Evolutionary conservation across 2,797 vertebrate genomes (phyloP).

Genomic region (Lindbergichthys nudifrons): DNA sequence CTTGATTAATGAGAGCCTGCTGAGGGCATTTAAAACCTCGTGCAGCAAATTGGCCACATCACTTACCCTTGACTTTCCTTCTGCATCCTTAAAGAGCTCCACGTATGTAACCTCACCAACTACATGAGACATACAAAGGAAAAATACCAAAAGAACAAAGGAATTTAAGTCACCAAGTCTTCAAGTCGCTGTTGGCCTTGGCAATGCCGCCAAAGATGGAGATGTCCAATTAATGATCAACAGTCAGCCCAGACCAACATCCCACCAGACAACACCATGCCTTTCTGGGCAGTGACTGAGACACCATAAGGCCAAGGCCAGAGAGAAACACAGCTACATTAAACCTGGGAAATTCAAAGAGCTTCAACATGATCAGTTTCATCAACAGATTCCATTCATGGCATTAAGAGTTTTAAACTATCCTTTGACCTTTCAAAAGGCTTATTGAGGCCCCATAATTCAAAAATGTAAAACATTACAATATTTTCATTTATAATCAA

Average conservation of each 20-base stretch:
- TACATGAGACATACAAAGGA: constrained; percentile 99
- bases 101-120: constrained; percentile 99
- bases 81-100: constrained; percentile 99
- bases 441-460: constrained; percentile 82
- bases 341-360: constrained; percentile 92
- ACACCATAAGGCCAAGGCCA: constrained; percentile 94
- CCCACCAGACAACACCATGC: constrained; percentile 94
- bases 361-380: constrained; percentile 92
- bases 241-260: constrained; percentile 96
- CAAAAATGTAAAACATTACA: constrained; percentile 88
- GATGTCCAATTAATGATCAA: constrained; percentile 97
- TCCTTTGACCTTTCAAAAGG: constrained; percentile 89
- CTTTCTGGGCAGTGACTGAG: constrained; percentile 94
- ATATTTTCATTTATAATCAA: constrained; percentile 87
- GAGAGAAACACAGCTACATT: constrained; percentile 91
- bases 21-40: constrained; percentile 97
- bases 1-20: constrained; percentile 90
- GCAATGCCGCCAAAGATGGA: constrained; percentile 95
- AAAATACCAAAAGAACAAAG: constrained; percentile 99
- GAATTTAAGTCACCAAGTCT: constrained; percentile 98
- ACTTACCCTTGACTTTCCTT: constrained; percentile 99
- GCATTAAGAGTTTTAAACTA: constrained; percentile 85
- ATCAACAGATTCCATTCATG: constrained; percentile 89
- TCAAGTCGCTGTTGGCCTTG: constrained; percentile 96
- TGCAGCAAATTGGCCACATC: constrained; percentile 96